These are phyloP conservation scores for Zhengitettix transpicula DNA, from an alignment of 2,888 invertebrate genomes.

Conservation along the genomic window DNA sequence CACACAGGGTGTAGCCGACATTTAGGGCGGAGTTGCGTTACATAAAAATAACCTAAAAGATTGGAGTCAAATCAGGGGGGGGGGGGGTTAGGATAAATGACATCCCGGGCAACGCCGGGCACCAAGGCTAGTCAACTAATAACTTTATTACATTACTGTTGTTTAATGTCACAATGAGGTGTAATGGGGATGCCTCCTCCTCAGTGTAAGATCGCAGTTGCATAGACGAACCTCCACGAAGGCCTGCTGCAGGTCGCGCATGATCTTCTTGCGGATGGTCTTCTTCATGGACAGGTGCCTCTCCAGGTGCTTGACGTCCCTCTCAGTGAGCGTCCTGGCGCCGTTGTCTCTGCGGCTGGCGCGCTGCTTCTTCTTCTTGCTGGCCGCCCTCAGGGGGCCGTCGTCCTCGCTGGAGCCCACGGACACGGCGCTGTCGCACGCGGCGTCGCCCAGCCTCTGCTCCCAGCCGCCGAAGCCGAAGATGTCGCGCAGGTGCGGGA, in stretches of 20 bases:
- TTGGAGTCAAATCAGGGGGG: too few species aligned
- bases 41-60: too few species aligned
- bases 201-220: too few species aligned
- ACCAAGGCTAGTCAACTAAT: too few species aligned
- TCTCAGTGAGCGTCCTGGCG: slow-evolving; percentile 43
- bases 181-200: too few species aligned
- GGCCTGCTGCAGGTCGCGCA: slow-evolving; percentile 60
- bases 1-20: too few species aligned
- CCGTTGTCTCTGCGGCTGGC: slow-evolving; percentile 47
- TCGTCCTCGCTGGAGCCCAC: slow-evolving; percentile 26
- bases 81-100: too few species aligned
- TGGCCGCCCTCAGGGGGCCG: not conserved
- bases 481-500: slow-evolving; percentile 60
- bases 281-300: slow-evolving; percentile 76
- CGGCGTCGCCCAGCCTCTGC: slow-evolving; percentile 4
- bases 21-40: too few species aligned
- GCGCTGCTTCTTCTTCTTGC: slow-evolving; percentile 37
- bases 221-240: slow-evolving; percentile 46
- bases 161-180: too few species aligned
- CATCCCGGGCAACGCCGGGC: too few species aligned
- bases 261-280: slow-evolving; percentile 69
- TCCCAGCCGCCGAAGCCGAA: slow-evolving; percentile 32
- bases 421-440: slow-evolving; percentile 23
- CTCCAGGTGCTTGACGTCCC: slow-evolving; percentile 50
- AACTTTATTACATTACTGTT: too few species aligned